Evolutionary conservation across 2,113 vertebrate genomes (phyloP).

Genomic region (Sclerurus mexicanus): DNA sequence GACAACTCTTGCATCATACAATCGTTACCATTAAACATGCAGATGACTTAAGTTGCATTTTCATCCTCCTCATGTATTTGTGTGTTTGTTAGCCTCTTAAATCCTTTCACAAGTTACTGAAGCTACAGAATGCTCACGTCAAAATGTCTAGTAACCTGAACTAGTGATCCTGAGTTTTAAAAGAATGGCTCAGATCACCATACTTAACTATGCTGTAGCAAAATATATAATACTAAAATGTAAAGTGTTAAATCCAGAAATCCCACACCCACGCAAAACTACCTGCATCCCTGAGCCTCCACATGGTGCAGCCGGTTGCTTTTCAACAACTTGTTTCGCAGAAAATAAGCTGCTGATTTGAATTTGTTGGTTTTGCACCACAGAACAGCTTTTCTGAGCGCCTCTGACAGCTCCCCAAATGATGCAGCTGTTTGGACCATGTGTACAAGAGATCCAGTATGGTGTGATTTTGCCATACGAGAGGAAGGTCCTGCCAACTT

Average conservation of each 20-base stretch:
- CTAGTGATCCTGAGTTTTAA: background rate
- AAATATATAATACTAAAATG: background rate
- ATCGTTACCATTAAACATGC: background rate
- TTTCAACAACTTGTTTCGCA: constrained; percentile 75
- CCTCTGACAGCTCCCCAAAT: constrained; percentile 71
- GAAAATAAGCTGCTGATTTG: constrained; percentile 61
- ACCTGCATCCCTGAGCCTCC: constrained; percentile 77
- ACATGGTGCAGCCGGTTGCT: constrained; percentile 75
- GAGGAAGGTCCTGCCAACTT: background rate
- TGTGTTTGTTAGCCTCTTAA: background rate
- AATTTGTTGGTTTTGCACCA: constrained; percentile 73
- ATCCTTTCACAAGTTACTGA: background rate
- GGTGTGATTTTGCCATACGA: background rate
- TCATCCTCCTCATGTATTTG: background rate
- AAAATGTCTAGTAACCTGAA: background rate
- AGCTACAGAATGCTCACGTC: background rate
- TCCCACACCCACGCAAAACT: background rate
- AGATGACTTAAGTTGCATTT: background rate
- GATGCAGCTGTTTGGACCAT: constrained; percentile 50
- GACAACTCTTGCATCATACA: background rate
- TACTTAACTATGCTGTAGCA: background rate
- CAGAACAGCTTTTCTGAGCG: constrained; percentile 61
- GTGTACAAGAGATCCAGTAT: constrained; percentile 36
- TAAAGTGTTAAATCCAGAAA: background rate
- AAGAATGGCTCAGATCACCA: background rate